phyloP scores from a whole-genome alignment of 2,797 vertebrate species.

The Chrysocyon brachyurus region DNA sequence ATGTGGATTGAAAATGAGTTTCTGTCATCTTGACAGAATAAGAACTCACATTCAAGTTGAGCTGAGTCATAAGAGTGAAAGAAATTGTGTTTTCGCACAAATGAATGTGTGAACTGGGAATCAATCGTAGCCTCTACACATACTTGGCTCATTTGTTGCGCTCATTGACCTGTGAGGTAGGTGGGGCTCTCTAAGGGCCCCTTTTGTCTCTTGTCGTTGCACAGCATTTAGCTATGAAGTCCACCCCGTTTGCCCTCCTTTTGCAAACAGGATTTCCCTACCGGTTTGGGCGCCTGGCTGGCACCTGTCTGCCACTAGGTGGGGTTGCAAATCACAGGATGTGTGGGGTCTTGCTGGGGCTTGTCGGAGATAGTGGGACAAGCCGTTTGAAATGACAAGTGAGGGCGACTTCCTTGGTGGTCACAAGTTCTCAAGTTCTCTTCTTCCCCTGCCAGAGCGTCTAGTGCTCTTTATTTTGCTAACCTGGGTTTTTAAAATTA shows the following conservation, averaged over 20 bases:
- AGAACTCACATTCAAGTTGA: not conserved
- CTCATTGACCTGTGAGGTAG: not conserved
- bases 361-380: not conserved
- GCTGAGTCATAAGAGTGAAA: not conserved
- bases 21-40: not conserved
- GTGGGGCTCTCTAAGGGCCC: not conserved
- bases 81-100: not conserved
- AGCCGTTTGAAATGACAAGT: not conserved
- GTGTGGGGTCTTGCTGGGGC: not conserved
- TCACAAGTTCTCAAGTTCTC: not conserved
- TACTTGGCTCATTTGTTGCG: not conserved
- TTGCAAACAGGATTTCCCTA: not conserved
- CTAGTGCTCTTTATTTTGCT: not conserved
- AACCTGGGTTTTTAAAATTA: conserved; percentile 4
- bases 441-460: not conserved
- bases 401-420: not conserved
- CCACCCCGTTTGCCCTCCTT: not conserved
- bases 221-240: not conserved
- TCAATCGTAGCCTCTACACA: not conserved
- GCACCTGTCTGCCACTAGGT: conserved; percentile 8
- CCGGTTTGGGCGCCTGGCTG: not conserved
- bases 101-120: not conserved
- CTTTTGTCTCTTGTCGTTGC: not conserved
- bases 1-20: not conserved
- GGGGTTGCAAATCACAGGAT: conserved; percentile 37